Conservation (phyloP, 2,888 invertebrate species). For the Anticlea derivata region DNA sequence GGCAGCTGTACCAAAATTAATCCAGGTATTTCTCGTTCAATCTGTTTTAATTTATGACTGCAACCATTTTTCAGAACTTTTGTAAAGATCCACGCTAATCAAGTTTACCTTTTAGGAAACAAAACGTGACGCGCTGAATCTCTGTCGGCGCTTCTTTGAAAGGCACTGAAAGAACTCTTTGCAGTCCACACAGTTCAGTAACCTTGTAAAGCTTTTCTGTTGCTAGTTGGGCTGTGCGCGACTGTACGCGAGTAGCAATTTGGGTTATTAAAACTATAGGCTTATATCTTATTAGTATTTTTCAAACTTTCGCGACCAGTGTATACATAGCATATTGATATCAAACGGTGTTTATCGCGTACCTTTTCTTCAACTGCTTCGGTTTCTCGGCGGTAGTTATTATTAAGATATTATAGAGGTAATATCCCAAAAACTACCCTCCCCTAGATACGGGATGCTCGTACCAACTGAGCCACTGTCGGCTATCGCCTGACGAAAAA, state of each 20-base stretch:
- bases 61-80: conserved; percentile 11
- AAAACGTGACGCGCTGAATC: conserved; percentile 18
- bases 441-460: no score
- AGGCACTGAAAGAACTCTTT: conserved; percentile 28
- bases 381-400: no score
- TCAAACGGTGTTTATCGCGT: no score
- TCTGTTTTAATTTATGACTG: background rate
- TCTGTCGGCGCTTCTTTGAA: conserved; percentile 22
- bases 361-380: no score
- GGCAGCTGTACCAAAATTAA: background rate
- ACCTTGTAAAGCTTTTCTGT: conserved; percentile 25
- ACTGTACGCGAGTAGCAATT: conserved; percentile 3
- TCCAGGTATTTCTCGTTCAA: background rate
- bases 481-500: no score
- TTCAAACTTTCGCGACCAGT: no score
- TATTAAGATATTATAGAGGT: no score
- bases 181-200: conserved; percentile 27
- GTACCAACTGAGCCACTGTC: no score
- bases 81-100: conserved; percentile 23
- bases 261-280: background rate
- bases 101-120: conserved; percentile 35
- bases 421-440: no score
- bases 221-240: background rate
- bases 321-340: no score
- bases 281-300: no score